A percentile compares a stretch with the other conserved stretches of the same genome.
Evolutionary conservation across 2,888 invertebrate genomes (phyloP).

Genomic region (Synergus japonicus): DNA sequence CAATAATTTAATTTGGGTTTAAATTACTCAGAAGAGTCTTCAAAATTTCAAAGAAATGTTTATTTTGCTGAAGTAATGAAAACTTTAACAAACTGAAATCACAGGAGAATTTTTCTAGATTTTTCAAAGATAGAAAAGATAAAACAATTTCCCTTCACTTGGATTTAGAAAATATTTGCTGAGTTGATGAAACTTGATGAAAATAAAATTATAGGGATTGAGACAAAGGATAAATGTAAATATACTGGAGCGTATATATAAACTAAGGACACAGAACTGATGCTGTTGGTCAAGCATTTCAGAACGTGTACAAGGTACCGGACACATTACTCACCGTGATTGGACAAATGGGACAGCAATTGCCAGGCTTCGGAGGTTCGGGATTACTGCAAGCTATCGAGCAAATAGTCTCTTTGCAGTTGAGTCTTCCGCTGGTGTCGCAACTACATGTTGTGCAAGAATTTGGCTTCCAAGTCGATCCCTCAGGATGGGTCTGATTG

Average conservation of each 20-base stretch:
- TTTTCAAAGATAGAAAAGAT: too few species aligned
- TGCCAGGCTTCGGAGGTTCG: constrained; percentile 65
- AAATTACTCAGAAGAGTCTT: too few species aligned
- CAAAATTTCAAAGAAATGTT: too few species aligned
- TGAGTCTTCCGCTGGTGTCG: constrained; percentile 67
- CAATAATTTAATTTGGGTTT: too few species aligned
- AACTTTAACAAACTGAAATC: too few species aligned
- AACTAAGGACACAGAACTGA: constrained; percentile 2
- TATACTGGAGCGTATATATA: not conserved
- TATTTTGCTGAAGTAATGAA: too few species aligned
- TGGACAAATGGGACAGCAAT: constrained; percentile 72
- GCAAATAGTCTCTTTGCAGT: constrained; percentile 72
- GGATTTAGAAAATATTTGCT: not conserved
- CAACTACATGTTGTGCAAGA: constrained; percentile 71
- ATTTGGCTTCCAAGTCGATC: constrained; percentile 69
- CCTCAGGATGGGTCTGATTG: constrained; percentile 70
- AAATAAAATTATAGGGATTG: not conserved
- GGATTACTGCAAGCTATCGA: constrained; percentile 69
- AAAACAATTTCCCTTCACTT: too few species aligned
- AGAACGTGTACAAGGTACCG: constrained; percentile 17
- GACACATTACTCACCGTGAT: constrained; percentile 64
- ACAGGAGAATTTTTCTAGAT: too few species aligned
- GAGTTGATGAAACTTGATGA: too few species aligned
- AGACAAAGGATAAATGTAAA: not conserved
- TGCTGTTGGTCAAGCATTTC: constrained; percentile 26